A percentile compares a stretch with the other conserved stretches of the same genome.
phyloP scores from a whole-genome alignment of 2,113 vertebrate genomes.

The Scomber colias region DNA sequence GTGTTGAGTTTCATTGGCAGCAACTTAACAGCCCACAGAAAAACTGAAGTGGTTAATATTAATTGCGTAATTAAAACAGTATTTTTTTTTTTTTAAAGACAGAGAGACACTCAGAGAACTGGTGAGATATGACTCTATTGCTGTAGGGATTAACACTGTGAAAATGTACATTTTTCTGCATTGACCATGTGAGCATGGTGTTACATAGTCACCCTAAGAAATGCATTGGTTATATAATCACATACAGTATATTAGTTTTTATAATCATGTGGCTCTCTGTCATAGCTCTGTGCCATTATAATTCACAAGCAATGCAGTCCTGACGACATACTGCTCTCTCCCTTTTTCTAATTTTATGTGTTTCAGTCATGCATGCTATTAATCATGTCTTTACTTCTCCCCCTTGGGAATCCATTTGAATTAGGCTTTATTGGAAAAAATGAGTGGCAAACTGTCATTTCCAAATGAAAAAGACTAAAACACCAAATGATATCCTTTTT shows the following conservation, averaged over 20 bases:
- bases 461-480: conserved; percentile 57
- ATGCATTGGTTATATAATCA: background rate
- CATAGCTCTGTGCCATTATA: background rate
- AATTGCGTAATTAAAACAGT: background rate
- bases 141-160: background rate
- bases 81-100: background rate
- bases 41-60: background rate
- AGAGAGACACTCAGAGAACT: background rate
- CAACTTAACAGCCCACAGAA: too few relatives aligned
- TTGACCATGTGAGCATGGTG: background rate
- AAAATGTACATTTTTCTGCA: background rate
- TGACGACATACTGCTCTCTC: background rate
- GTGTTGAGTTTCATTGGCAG: background rate
- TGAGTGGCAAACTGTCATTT: conserved; percentile 62
- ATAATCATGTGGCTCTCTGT: background rate
- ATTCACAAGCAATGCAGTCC: conserved; percentile 8
- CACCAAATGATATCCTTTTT: conserved; percentile 72
- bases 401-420: conserved; percentile 58
- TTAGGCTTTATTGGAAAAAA: conserved; percentile 59
- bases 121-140: background rate
- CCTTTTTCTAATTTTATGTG: conserved; percentile 25
- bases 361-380: conserved; percentile 50
- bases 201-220: background rate
- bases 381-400: conserved; percentile 50
- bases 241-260: background rate